Evolutionary conservation across 2,113 vertebrate species (phyloP).

Genomic region (Pan paniscus): DNA sequence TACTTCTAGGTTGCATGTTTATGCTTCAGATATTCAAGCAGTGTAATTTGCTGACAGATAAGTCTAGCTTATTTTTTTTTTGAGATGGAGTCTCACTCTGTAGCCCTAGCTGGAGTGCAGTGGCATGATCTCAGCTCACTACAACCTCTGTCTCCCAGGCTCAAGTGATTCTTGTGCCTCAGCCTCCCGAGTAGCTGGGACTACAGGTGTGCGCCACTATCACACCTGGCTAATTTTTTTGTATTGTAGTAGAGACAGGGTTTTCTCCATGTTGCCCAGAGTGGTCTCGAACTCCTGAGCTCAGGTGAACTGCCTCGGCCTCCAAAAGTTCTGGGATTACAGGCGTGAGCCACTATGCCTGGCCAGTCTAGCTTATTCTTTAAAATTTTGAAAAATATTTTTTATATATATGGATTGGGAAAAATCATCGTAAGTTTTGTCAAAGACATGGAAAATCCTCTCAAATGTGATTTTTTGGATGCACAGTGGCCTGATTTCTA

Average conservation of each 20-base stretch:
- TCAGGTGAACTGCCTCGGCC: neutral
- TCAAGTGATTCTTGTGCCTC: neutral
- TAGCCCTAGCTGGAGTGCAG: neutral
- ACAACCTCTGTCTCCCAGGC: neutral
- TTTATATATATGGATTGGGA: neutral
- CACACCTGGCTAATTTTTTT: neutral
- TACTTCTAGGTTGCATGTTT: neutral
- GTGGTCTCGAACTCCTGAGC: neutral
- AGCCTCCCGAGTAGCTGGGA: neutral
- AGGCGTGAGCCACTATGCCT: neutral
- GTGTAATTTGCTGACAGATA: neutral
- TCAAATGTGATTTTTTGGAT: neutral
- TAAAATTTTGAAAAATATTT: constrained; percentile 34
- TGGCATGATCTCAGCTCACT: neutral
- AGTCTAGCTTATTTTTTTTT: neutral
- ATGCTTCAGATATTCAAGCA: neutral
- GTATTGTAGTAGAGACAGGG: neutral
- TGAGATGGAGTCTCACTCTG: neutral
- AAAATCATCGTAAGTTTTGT: neutral
- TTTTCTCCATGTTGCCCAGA: neutral
- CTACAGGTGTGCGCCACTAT: neutral
- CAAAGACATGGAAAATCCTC: neutral
- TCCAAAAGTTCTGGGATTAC: neutral
- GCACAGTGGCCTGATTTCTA: neutral
- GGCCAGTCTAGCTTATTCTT: neutral